phyloP scores from a whole-genome alignment of 1,140 invertebrate genomes.

The Panulirus ornatus region DNA sequence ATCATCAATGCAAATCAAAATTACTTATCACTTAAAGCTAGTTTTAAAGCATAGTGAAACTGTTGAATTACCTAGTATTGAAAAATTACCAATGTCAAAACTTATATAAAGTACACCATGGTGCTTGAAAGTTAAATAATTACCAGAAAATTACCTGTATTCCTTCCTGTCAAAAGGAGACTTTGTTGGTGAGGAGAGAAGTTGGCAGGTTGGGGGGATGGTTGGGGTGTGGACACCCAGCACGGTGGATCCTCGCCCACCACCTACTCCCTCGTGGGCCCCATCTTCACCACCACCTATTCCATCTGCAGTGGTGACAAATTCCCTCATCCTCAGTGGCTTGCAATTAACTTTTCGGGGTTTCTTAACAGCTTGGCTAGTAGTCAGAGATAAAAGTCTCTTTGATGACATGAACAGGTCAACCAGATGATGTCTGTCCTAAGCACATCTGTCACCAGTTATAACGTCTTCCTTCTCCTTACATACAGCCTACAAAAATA shows the following conservation, averaged over 20 bases:
- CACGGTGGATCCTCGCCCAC: too few relatives aligned
- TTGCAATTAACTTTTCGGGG: neutral
- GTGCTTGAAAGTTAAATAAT: too few relatives aligned
- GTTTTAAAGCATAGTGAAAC: neutral
- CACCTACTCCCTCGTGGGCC: too few relatives aligned
- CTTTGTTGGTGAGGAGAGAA: slow-evolving; percentile 20
- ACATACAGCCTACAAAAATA: too few relatives aligned
- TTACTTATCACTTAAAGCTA: neutral
- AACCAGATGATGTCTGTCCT: neutral
- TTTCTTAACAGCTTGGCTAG: slow-evolving; percentile 2
- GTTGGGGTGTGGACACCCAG: neutral
- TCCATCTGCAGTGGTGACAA: neutral
- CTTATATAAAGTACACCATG: neutral
- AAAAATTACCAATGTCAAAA: neutral
- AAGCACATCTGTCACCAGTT: neutral
- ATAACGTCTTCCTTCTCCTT: too few relatives aligned
- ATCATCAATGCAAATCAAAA: neutral
- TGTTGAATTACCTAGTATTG: too few relatives aligned
- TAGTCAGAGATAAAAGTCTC: slow-evolving; percentile 9
- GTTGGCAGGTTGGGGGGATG: neutral
- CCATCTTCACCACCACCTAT: neutral
- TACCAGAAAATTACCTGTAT: slow-evolving; percentile 38
- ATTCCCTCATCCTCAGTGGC: neutral
- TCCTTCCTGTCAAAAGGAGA: slow-evolving; percentile 36
- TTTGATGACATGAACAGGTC: slow-evolving; percentile 13